Conservation (phyloP, 1,140 invertebrate genomes). For the Atta cephalotes region DNA sequence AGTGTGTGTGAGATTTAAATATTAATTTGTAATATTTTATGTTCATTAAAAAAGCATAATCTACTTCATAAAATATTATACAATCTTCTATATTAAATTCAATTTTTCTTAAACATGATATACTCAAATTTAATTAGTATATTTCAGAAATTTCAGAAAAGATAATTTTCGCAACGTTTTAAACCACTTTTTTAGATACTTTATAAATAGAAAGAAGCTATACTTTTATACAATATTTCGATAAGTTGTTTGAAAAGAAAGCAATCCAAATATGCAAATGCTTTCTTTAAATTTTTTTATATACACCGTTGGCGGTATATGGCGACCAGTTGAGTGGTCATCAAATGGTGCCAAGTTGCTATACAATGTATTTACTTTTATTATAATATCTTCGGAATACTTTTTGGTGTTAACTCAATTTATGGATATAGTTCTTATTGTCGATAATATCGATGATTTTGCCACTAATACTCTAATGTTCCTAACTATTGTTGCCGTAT, state of each 20-base stretch:
- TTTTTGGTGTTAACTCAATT: conserved; percentile 38
- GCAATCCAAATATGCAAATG: background rate
- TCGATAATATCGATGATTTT: conserved; percentile 49
- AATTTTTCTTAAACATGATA: background rate
- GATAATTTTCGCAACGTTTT: background rate
- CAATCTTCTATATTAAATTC: background rate
- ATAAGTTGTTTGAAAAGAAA: background rate
- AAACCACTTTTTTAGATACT: conserved; percentile 10
- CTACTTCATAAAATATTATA: background rate
- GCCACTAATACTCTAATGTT: conserved; percentile 10
- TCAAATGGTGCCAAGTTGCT: conserved; percentile 12
- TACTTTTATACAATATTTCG: background rate
- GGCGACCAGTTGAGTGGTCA: conserved; percentile 42
- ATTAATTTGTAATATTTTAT: background rate
- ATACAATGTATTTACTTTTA: conserved; percentile 18
- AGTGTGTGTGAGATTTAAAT: background rate
- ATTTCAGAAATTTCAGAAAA: background rate
- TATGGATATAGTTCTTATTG: conserved; percentile 37
- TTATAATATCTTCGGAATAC: background rate
- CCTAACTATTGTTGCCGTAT: conserved; percentile 4
- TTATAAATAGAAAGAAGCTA: background rate
- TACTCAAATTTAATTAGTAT: background rate
- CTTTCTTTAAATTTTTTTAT: conserved; percentile 52
- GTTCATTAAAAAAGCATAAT: too few species aligned
- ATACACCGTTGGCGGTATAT: conserved; percentile 40